Evolutionary conservation across 2,888 invertebrate genomes (phyloP).

Genomic region (Pandemis heparana): DNA sequence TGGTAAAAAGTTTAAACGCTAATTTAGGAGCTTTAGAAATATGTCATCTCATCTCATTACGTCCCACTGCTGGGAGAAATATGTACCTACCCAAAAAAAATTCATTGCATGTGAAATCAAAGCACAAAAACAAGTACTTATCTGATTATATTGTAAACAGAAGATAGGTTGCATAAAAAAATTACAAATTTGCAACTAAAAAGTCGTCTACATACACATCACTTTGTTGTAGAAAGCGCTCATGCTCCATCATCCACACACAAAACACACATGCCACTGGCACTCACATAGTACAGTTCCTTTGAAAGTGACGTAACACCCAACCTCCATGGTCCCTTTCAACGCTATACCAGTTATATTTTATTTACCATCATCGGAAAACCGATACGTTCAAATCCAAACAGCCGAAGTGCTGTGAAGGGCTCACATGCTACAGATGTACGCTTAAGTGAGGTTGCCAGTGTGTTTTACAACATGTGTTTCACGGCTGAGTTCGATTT

Average conservation of each 20-base stretch:
- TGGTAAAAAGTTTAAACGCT: too few species aligned
- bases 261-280: not conserved
- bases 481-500: not conserved
- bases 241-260: not conserved
- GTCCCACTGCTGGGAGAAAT: too few species aligned
- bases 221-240: too few species aligned
- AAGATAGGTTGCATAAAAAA: too few species aligned
- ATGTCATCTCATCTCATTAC: too few species aligned
- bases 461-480: slow-evolving; percentile 5
- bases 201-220: too few species aligned
- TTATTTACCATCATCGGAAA: slow-evolving; percentile 6
- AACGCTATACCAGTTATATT: not conserved
- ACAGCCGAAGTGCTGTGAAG: slow-evolving; percentile 18
- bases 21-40: too few species aligned
- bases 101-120: too few species aligned
- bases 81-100: too few species aligned
- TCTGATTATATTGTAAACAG: too few species aligned
- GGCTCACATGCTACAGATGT: slow-evolving; percentile 17
- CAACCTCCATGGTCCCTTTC: not conserved
- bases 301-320: not conserved
- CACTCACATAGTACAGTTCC: not conserved
- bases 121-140: too few species aligned
- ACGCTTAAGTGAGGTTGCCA: slow-evolving; percentile 16
- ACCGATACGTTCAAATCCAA: slow-evolving; percentile 12
- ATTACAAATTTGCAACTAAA: too few species aligned